A percentile compares a stretch with the other conserved stretches of the same genome.
Conservation (phyloP, 2,888 invertebrate species). For the Orthosia gracilis region DNA sequence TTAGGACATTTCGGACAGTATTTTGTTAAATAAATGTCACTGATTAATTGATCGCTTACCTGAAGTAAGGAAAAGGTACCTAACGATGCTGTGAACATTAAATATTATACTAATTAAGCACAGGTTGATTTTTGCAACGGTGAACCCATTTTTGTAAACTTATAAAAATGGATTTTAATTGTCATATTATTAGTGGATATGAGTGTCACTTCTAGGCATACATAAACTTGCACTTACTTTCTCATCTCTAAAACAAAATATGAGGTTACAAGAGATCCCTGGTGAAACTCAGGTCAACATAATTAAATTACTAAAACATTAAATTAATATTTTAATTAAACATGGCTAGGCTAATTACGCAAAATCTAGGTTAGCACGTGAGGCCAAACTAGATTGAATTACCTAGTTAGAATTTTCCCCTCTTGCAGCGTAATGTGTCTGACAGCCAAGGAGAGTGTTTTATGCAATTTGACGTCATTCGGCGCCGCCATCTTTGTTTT, state of each 20-base stretch:
- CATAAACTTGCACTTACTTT: not conserved
- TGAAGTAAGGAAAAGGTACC: not conserved
- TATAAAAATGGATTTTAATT: not conserved
- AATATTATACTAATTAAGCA: not conserved
- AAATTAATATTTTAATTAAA: not conserved
- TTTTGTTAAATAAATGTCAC: slow-evolving; percentile 1
- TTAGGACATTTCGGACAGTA: not conserved
- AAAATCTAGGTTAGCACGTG: slow-evolving; percentile 7
- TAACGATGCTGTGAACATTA: not conserved
- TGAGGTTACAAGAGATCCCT: not conserved
- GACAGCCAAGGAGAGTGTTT: not conserved
- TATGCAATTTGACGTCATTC: slow-evolving; percentile 1
- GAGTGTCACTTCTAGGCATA: not conserved
- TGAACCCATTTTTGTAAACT: not conserved
- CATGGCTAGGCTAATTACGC: not conserved
- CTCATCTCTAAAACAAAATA: not conserved
- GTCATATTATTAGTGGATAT: not conserved
- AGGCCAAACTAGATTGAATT: not conserved
- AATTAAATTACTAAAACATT: not conserved
- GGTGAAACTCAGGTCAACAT: not conserved
- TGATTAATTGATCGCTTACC: not conserved
- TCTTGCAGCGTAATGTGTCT: not conserved
- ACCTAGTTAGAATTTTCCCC: not conserved
- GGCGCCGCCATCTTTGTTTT: slow-evolving; percentile 1
- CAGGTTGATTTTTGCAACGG: not conserved